Conservation (phyloP, 2,113 vertebrate species). For the Oncorhynchus gorbuscha region DNA sequence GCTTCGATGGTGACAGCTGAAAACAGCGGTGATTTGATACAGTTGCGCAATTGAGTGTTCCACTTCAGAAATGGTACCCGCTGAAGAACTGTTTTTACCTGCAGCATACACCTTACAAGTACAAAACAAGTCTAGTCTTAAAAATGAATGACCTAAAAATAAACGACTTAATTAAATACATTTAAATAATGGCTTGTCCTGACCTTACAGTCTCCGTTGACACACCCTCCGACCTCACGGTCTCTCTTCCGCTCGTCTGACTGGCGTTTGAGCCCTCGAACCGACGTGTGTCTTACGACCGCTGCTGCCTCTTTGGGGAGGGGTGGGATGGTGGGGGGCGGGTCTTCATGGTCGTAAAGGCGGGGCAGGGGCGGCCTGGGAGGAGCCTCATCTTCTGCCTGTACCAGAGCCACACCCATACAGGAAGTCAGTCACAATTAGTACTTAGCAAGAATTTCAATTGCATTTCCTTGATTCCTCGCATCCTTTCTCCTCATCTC, state of each 20-base stretch:
- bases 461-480: too few relatives aligned
- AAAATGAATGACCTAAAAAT: too few relatives aligned
- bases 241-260: constrained; percentile 94
- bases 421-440: background rate
- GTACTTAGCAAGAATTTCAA: background rate
- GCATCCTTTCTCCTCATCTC: too few relatives aligned
- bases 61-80: too few relatives aligned
- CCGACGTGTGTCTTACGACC: constrained; percentile 88
- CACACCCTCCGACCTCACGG: constrained; percentile 82
- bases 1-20: background rate
- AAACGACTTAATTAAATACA: too few relatives aligned
- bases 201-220: constrained; percentile 90
- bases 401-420: background rate
- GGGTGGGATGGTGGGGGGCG: constrained; percentile 88
- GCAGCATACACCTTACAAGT: too few relatives aligned
- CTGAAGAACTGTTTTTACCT: too few relatives aligned
- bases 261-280: constrained; percentile 93
- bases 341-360: constrained; percentile 89
- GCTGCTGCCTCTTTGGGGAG: constrained; percentile 87
- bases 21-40: background rate
- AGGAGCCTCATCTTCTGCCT: constrained; percentile 85
- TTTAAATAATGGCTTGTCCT: background rate
- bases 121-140: too few relatives aligned
- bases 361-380: constrained; percentile 92
- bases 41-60: too few relatives aligned